Base-by-base conservation (phyloP, 1,140 invertebrate species). In the Lithobius niger region DNA sequence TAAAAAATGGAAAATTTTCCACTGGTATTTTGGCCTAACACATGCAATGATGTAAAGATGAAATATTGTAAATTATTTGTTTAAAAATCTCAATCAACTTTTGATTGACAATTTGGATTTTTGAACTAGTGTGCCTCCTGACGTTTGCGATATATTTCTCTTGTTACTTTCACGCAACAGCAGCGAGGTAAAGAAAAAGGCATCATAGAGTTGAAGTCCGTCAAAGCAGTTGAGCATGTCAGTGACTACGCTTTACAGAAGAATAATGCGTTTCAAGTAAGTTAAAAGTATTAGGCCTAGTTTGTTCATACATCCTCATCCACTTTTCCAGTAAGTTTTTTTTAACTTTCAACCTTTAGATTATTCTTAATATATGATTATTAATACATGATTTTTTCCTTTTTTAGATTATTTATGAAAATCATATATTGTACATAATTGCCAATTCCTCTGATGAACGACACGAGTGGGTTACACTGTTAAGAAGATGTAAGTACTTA, bases 201-300 rank as follows among this genome's bases (percentile, higher is more conserved):
- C 25, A 78, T 84, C 52, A 82, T 90, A 62, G 74, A 77, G 53
- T 74, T 88, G 52, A 78, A 78, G 59, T 75, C 74, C 58, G 80
- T 89, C 52, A 80, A 82, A 63, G 79, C 84, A 40, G 79, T 90
- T 58, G 86, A 90, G 70, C 76, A 77, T 18, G 57, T 64, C 10
- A 57, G 57, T n/a, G 58, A 60, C 18, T 57, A 56, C 16, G 61
- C 58, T 3, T 45, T 65, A 24, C 61, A 61, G 27, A 59, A 56
- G 24, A 61, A 60, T 53, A 43, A 49, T 45, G 64, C 56, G 4
- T 63, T 65, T 36, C 64, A 65, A 57, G 62, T 65, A 19, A 27
- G 19, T 25, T 47, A 13, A 10, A 47, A 47, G 15, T 47, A 13
- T 22, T 13, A 40, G 10, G 31, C 18, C 31, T 13, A 13, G 18